Evolutionary conservation across 1,140 invertebrate species (phyloP), one percentile per base, ranked within the genome.

Genomic region (Kradibia gibbosae): DNA sequence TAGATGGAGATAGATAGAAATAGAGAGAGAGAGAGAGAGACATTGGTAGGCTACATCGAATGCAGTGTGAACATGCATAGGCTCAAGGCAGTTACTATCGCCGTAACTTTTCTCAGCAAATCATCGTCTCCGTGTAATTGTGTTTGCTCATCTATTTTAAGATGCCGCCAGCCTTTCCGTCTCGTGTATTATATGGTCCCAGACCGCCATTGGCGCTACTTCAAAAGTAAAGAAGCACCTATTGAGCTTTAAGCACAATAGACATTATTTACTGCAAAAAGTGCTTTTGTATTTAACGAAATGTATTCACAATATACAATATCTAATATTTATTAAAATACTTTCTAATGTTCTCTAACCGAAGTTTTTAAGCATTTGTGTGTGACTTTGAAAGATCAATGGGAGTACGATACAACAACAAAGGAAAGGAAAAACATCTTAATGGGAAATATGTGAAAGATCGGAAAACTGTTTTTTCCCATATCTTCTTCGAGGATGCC

Each of bases 71-170:
- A 78, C 53, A 55, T 22, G 7, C 28, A 10, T 15, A 39, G 34
- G 4, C 45, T 22, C 31, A 28, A 28, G 1, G 13, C 28, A 62
- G 25, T 15, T 31, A 34, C 7, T 0, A 22, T 62, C 13, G 28
- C 15, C 3, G 36, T 50, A 84, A 80, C 77, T 84, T 85, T 86
- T 85, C 83, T 67, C 80, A 84, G 75, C 82, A 50, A 83, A 85
- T 85, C 84, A 84, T 72, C 48, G 42, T 34, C 75, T 28, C 39
- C 28, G 71, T 79, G 82, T 84, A 84, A 86, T 85, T 11, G 75
- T 60, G 45, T 73, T 78, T 78, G 82, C 83, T 80, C 81, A 83
- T 85, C 82, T 83, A 82, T 83, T 65, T 36, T 20, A 36, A 25
- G n/a, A 28, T 36, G 20, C 31, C 31, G 13, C 31, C 31, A 34